Conservation (phyloP, 2,113 vertebrate genomes). For the Colossoma macropomum region DNA sequence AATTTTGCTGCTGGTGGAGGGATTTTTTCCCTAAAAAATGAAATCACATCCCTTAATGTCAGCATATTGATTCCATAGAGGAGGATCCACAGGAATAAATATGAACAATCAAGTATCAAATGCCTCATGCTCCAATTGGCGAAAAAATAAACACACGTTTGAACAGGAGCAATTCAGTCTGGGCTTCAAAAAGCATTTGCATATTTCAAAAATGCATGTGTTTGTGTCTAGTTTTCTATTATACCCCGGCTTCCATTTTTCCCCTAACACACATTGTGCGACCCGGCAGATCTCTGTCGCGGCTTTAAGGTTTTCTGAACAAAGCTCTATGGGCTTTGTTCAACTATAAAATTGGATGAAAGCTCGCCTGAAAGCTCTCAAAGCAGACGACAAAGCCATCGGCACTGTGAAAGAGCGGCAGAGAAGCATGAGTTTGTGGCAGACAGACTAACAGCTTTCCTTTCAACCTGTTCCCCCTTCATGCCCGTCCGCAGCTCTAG, state of each 20-base stretch:
- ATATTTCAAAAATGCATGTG: slow-evolving; percentile 43
- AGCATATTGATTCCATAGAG: slow-evolving; percentile 26
- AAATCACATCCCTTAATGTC: neutral
- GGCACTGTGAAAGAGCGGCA: slow-evolving; percentile 33
- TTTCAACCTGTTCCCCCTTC: slow-evolving; percentile 24
- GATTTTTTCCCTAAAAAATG: neutral
- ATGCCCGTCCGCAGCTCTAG: slow-evolving; percentile 17
- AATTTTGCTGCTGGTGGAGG: slow-evolving; percentile 15
- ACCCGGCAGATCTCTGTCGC: slow-evolving; percentile 45
- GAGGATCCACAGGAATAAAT: slow-evolving; percentile 28
- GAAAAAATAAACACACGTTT: slow-evolving; percentile 32
- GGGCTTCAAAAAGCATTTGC: slow-evolving; percentile 41
- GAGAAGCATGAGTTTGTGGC: slow-evolving; percentile 38
- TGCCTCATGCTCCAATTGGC: neutral
- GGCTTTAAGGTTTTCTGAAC: slow-evolving; percentile 49
- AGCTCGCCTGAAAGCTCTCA: slow-evolving; percentile 48
- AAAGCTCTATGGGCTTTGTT: slow-evolving; percentile 55
- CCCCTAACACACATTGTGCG: slow-evolving; percentile 46
- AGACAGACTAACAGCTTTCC: slow-evolving; percentile 37
- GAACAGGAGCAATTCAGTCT: slow-evolving; percentile 39
- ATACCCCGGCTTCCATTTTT: slow-evolving; percentile 38
- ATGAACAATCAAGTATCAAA: slow-evolving; percentile 46
- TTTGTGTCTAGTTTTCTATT: slow-evolving; percentile 42
- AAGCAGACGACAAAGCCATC: slow-evolving; percentile 51
- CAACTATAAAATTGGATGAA: slow-evolving; percentile 57